Evolutionary conservation across 2,888 invertebrate species (phyloP).

Genomic region (Euspilapteryx auroguttella): DNA sequence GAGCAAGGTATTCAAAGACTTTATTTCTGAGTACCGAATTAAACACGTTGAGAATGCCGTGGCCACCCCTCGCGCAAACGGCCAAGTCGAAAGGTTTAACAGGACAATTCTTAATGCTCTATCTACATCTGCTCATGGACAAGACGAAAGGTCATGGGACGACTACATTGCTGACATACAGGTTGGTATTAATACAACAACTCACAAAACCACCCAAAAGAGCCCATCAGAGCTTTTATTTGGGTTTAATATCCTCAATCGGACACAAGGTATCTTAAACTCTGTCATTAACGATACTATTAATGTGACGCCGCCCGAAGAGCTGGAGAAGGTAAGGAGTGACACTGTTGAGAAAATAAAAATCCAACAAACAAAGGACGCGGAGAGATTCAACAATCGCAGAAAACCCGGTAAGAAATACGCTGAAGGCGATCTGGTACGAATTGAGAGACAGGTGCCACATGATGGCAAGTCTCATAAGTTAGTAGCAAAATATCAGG

Average conservation of each 20-base stretch:
- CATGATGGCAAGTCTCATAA: slow-evolving; percentile 1
- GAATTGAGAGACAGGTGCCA: neutral
- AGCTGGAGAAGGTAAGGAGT: neutral
- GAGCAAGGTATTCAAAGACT: neutral
- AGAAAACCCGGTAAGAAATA: neutral
- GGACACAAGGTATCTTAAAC: neutral
- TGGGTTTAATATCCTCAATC: slow-evolving; percentile 7
- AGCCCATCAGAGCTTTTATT: slow-evolving; percentile 9
- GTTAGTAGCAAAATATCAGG: slow-evolving; percentile 1
- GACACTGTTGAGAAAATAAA: neutral
- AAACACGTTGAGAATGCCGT: slow-evolving; percentile 3
- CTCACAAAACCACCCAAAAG: slow-evolving; percentile 8
- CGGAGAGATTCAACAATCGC: neutral
- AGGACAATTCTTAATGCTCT: slow-evolving; percentile 4
- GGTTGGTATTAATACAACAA: slow-evolving; percentile 8
- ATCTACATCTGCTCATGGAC: too few species aligned
- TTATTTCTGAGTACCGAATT: slow-evolving; percentile 1
- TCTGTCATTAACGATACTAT: slow-evolving; percentile 1
- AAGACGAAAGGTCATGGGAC: slow-evolving; percentile 7
- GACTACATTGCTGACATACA: slow-evolving; percentile 8
- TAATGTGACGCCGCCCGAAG: neutral
- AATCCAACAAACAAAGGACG: neutral
- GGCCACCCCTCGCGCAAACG: slow-evolving; percentile 4
- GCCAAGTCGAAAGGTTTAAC: slow-evolving; percentile 4
- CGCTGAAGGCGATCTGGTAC: neutral